These are phyloP conservation scores for Carcharodon carcharias DNA, from an alignment of 2,797 vertebrate species.

Conservation along the genomic window DNA sequence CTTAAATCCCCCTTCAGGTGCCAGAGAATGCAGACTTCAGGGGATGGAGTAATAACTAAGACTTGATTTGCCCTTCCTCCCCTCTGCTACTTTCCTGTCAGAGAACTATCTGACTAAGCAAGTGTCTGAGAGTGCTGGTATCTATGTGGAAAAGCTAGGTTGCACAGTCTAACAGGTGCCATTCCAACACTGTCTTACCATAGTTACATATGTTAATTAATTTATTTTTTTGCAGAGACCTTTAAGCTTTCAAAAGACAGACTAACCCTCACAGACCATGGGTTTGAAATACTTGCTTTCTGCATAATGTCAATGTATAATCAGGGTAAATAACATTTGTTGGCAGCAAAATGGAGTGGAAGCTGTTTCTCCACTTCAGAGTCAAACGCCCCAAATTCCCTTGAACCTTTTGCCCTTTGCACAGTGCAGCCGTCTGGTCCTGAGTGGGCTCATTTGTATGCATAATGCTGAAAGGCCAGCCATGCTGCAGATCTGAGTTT, in stretches of 20 bases:
- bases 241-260: background rate
- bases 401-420: background rate
- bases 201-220: background rate
- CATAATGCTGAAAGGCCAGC: background rate
- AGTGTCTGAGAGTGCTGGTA: background rate
- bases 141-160: background rate
- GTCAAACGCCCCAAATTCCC: background rate
- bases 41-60: background rate
- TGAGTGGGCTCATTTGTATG: background rate
- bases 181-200: background rate
- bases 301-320: background rate
- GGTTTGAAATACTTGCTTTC: background rate
- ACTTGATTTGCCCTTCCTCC: background rate
- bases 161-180: background rate
- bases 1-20: background rate
- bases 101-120: background rate
- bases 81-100: background rate
- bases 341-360: background rate
- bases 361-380: background rate
- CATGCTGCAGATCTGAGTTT: background rate
- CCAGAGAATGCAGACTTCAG: background rate
- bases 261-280: background rate
- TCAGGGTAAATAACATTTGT: background rate
- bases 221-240: background rate
- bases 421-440: background rate